These are phyloP conservation scores for Candoia aspera DNA, from an alignment of 2,113 vertebrate species.

Conservation along the genomic window DNA sequence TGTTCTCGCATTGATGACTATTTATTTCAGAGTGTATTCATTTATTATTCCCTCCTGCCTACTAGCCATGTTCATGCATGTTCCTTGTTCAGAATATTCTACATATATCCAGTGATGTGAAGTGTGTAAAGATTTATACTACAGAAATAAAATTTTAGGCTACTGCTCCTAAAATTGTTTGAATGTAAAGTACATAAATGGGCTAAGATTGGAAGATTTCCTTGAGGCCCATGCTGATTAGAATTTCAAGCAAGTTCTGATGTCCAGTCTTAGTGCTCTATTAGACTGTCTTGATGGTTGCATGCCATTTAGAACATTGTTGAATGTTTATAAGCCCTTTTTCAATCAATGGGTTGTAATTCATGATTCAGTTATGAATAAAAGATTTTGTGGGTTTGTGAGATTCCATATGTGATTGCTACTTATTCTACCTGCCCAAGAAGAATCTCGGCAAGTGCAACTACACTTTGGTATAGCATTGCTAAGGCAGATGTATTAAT, in stretches of 20 bases:
- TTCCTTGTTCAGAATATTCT: not conserved
- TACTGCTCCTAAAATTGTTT: not conserved
- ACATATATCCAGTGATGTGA: not conserved
- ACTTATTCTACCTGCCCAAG: not conserved
- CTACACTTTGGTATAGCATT: not conserved
- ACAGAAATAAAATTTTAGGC: not conserved
- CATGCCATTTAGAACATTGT: not conserved
- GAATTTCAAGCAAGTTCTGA: not conserved
- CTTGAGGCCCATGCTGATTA: not conserved
- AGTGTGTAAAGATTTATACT: not conserved
- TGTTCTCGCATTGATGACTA: not conserved
- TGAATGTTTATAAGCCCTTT: not conserved
- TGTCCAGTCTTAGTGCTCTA: not conserved
- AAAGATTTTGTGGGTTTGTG: not conserved
- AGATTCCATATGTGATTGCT: not conserved
- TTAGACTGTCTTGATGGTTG: not conserved
- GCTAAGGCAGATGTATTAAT: not conserved
- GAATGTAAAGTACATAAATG: not conserved
- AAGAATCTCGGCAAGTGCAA: not conserved
- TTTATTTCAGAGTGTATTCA: not conserved
- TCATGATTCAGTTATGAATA: not conserved
- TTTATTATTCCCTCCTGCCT: not conserved
- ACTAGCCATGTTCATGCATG: not conserved
- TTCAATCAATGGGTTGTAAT: not conserved
- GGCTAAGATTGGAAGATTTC: not conserved